Evolutionary conservation across 2,888 invertebrate genomes (phyloP), one percentile per base, ranked within the genome.

Genomic region (Eilema depressum): DNA sequence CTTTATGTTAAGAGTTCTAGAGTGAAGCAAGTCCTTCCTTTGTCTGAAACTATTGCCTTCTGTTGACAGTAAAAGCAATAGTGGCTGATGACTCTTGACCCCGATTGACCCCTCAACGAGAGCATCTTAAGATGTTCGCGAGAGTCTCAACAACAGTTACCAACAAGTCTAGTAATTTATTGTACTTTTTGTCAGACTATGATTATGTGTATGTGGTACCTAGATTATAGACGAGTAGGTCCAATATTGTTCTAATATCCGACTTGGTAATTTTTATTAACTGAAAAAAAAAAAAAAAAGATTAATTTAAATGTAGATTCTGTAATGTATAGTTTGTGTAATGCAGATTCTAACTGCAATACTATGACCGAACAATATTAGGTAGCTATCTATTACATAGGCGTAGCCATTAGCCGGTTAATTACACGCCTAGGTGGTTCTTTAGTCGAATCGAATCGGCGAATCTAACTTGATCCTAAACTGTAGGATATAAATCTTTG

Each of bases 51-150:
- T 69, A 65, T 69, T 47, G 59, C 33, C 61, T 61, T 65, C 69
- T 69, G 65, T 69, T 69, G 60, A 69, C 61, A 53, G 69, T 60
- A 61, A 37, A 65, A 61, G 60, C 65, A 65, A 69, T 65, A 60
- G 61, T 33, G 53, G 25, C 37, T 53, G 61, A 69, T 69, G 65
- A 56, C 33, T 47, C 69, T 69, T 69, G 69, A 69, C 69, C 69
- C 26, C 61, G 61, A 61, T 69, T 69, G 64, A 65, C 61, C 61
- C 37, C 61, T 69, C 65, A 53, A 25, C 64, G 47, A 64, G 59
- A 60, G 69, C 33, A 25, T 37, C 60, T 57, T 11, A 30, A 69
- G 63, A 64, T 47, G 63, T 64, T 65, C 37, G 47, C 30, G n/a
- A 64, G 64, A 59, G 60, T 33, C 47, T 53, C 64, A 41, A 65